Evolutionary conservation across 2,113 vertebrate genomes (phyloP).

Genomic region (Pseudolaguvia tuberculata): DNA sequence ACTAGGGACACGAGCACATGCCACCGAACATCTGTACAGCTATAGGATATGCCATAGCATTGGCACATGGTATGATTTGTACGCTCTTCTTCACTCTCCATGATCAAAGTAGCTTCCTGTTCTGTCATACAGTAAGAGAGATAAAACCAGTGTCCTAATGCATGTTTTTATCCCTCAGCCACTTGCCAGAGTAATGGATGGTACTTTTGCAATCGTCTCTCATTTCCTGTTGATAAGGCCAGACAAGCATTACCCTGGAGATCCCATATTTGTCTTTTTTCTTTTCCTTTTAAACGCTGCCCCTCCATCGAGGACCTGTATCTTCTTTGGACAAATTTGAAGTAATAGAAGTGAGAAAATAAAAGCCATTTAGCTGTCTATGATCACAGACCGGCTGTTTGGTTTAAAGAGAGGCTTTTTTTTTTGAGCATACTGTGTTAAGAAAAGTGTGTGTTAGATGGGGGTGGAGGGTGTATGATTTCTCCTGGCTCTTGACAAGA

Average conservation of each 20-base stretch:
- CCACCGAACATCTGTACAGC: not conserved
- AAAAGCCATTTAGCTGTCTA: constrained; percentile 57
- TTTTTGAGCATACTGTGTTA: constrained; percentile 53
- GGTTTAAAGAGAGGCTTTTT: constrained; percentile 63
- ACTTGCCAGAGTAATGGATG: constrained; percentile 60
- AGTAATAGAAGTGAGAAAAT: constrained; percentile 59
- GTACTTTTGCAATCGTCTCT: constrained; percentile 56
- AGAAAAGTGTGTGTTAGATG: not conserved
- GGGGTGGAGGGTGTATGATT: constrained; percentile 34
- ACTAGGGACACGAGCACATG: constrained; percentile 4
- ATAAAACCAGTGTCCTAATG: constrained; percentile 50
- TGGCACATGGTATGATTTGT: constrained; percentile 3
- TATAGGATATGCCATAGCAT: not conserved
- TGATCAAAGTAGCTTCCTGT: constrained; percentile 30
- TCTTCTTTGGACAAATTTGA: constrained; percentile 57
- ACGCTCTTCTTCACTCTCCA: constrained; percentile 16
- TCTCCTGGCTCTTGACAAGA: constrained; percentile 58
- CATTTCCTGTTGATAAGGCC: constrained; percentile 55
- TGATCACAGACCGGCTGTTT: constrained; percentile 57
- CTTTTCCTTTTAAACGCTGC: constrained; percentile 27
- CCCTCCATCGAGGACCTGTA: constrained; percentile 36
- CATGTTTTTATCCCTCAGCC: constrained; percentile 58
- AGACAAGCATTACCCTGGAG: constrained; percentile 64
- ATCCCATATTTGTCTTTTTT: constrained; percentile 50
- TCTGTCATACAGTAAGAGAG: not conserved